Percentiles rank a stretch among this genome's conserved stretches.
phyloP scores from a whole-genome alignment of 1,140 invertebrate genomes.

The Drosophila orosa region DNA sequence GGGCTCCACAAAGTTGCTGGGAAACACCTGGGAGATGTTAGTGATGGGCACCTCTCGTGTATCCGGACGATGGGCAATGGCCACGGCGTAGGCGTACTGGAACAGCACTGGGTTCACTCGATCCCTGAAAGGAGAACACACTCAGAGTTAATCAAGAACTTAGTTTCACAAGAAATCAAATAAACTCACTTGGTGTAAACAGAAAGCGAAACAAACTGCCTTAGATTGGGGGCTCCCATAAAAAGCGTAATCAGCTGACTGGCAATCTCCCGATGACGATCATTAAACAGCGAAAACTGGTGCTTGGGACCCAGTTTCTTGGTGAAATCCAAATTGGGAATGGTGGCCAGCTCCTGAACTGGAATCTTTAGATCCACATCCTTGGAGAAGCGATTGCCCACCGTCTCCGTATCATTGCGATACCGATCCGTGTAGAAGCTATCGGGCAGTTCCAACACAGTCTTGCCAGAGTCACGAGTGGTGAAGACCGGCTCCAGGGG shows the following conservation, averaged over 20 bases:
- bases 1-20: constrained; percentile 86
- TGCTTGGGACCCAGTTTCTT: constrained; percentile 47
- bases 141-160: not conserved
- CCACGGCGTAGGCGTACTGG: constrained; percentile 81
- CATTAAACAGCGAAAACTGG: constrained; percentile 87
- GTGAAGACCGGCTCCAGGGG: constrained; percentile 88
- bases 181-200: constrained; percentile 73
- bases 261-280: constrained; percentile 86
- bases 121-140: constrained; percentile 63
- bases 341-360: constrained; percentile 84
- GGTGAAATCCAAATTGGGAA: constrained; percentile 72
- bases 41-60: constrained; percentile 85
- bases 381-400: constrained; percentile 85
- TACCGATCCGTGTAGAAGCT: constrained; percentile 81
- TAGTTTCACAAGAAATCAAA: no score
- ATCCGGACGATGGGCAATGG: constrained; percentile 84
- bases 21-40: constrained; percentile 86
- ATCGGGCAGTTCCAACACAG: constrained; percentile 87
- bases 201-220: constrained; percentile 69
- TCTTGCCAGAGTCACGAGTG: constrained; percentile 86
- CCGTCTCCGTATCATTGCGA: constrained; percentile 67
- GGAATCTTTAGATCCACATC: constrained; percentile 84
- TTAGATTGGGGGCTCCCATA: constrained; percentile 74
- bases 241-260: constrained; percentile 85
- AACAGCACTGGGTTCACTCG: constrained; percentile 85